Evolutionary conservation across 2,888 invertebrate species (phyloP).

Genomic region (Oligia fasciuncula): DNA sequence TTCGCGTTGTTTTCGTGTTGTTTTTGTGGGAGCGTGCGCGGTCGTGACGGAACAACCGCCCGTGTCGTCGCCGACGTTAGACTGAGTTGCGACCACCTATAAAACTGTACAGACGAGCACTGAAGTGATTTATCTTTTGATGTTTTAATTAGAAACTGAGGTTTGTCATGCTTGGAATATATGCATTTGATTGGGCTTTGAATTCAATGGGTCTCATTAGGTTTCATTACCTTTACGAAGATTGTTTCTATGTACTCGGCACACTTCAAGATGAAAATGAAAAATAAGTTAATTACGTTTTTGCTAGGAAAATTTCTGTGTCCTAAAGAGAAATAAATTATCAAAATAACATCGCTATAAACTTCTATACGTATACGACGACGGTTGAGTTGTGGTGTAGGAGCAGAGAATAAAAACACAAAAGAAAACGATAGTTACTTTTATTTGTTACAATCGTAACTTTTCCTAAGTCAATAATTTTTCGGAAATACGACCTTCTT

Average conservation of each 20-base stretch:
- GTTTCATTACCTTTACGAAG: slow-evolving; percentile 5
- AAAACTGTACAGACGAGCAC: slow-evolving; percentile 69
- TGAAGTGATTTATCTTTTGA: slow-evolving; percentile 69
- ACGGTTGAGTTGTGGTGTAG: neutral
- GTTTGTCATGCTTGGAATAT: slow-evolving; percentile 47
- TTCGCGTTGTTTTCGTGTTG: slow-evolving; percentile 67
- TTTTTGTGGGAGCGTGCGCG: slow-evolving; percentile 65
- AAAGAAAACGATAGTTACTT: slow-evolving; percentile 29
- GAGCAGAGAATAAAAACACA: slow-evolving; percentile 27
- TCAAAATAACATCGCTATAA: neutral
- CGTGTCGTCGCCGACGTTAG: slow-evolving; percentile 77
- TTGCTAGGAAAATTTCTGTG: neutral
- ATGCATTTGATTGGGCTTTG: slow-evolving; percentile 32
- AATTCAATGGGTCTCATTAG: slow-evolving; percentile 11
- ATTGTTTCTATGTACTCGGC: neutral
- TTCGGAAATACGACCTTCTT: slow-evolving; percentile 37
- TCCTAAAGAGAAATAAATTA: neutral
- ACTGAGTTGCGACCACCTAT: slow-evolving; percentile 79
- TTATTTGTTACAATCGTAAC: slow-evolving; percentile 40
- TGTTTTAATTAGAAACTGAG: slow-evolving; percentile 67
- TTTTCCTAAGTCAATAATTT: slow-evolving; percentile 45
- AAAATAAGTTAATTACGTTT: neutral
- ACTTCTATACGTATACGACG: neutral
- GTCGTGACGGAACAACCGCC: slow-evolving; percentile 69
- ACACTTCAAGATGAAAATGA: neutral